Conservation (phyloP, 2,797 vertebrate species). For the Poeciliopsis paucimaculata region DNA sequence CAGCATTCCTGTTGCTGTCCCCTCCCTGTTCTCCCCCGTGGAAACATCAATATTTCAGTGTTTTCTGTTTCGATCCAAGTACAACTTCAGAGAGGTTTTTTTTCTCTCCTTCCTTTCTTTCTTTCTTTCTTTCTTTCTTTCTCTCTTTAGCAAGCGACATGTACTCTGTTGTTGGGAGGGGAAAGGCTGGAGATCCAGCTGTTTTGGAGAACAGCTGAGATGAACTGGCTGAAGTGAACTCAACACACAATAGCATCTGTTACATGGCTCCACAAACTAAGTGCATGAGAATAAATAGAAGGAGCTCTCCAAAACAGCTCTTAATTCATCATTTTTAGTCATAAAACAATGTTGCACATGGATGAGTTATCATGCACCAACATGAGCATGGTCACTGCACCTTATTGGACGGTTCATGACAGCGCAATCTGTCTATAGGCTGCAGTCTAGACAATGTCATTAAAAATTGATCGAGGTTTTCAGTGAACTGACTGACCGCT, state of each 20-base stretch:
- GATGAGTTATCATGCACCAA: neutral
- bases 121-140: neutral
- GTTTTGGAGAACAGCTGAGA: constrained; percentile 54
- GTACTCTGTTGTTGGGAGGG: constrained; percentile 23
- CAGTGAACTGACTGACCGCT: constrained; percentile 82
- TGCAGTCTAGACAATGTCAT: constrained; percentile 72
- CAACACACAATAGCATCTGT: constrained; percentile 27
- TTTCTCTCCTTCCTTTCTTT: constrained; percentile 5
- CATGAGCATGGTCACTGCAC: constrained; percentile 15
- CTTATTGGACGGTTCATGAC: constrained; percentile 39
- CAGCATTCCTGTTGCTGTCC: constrained; percentile 61
- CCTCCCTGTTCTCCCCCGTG: constrained; percentile 53
- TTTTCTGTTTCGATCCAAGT: constrained; percentile 54
- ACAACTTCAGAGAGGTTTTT: constrained; percentile 42
- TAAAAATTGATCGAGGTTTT: constrained; percentile 65
- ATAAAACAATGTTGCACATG: neutral
- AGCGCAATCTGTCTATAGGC: constrained; percentile 47
- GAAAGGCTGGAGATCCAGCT: constrained; percentile 54
- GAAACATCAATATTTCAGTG: constrained; percentile 68
- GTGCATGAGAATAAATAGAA: neutral
- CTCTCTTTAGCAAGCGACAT: constrained; percentile 38
- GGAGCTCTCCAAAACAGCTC: neutral
- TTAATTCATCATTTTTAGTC: neutral
- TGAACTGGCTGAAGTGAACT: constrained; percentile 24
- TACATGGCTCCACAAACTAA: neutral